A percentile compares a stretch with the other conserved stretches of the same genome.
phyloP scores from a whole-genome alignment of 2,888 invertebrate species.

The Leucoma salicis region DNA sequence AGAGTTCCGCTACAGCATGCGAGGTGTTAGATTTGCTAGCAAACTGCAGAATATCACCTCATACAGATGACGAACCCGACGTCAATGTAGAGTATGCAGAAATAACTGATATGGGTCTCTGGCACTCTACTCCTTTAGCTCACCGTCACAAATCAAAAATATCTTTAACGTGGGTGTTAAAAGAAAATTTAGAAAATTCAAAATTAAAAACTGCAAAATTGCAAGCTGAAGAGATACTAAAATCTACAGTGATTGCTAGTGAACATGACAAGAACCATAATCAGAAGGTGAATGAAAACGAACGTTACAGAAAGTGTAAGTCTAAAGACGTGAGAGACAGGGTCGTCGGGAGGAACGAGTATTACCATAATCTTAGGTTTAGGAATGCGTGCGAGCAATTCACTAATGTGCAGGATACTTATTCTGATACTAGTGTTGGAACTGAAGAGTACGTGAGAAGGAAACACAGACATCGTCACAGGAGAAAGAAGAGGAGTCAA shows the following conservation, averaged over 20 bases:
- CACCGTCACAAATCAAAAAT: slow-evolving; percentile 83
- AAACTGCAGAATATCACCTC: slow-evolving; percentile 56
- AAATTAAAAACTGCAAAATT: slow-evolving; percentile 46
- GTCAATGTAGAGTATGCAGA: slow-evolving; percentile 67
- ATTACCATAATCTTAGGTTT: slow-evolving; percentile 73
- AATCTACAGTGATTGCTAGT: slow-evolving; percentile 33
- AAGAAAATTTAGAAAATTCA: slow-evolving; percentile 81
- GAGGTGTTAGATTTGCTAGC: slow-evolving; percentile 69
- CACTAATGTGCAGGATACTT: slow-evolving; percentile 55
- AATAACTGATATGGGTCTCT: slow-evolving; percentile 74
- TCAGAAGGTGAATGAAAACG: slow-evolving; percentile 49
- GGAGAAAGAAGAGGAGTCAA: slow-evolving; percentile 61
- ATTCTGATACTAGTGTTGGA: slow-evolving; percentile 61
- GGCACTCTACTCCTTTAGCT: slow-evolving; percentile 73
- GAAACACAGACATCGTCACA: slow-evolving; percentile 75
- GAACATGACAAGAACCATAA: slow-evolving; percentile 45
- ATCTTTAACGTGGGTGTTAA: slow-evolving; percentile 88
- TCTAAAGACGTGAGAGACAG: slow-evolving; percentile 49
- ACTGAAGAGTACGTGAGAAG: slow-evolving; percentile 68
- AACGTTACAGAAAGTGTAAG: slow-evolving; percentile 55
- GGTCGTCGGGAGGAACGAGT: slow-evolving; percentile 70
- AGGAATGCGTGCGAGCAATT: slow-evolving; percentile 71
- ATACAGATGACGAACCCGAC: slow-evolving; percentile 41
- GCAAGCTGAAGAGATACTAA: slow-evolving; percentile 41
- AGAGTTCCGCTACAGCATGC: slow-evolving; percentile 52